These are phyloP conservation scores for Panthera leo DNA, from an alignment of 2,113 vertebrate species.

Conservation along the genomic window DNA sequence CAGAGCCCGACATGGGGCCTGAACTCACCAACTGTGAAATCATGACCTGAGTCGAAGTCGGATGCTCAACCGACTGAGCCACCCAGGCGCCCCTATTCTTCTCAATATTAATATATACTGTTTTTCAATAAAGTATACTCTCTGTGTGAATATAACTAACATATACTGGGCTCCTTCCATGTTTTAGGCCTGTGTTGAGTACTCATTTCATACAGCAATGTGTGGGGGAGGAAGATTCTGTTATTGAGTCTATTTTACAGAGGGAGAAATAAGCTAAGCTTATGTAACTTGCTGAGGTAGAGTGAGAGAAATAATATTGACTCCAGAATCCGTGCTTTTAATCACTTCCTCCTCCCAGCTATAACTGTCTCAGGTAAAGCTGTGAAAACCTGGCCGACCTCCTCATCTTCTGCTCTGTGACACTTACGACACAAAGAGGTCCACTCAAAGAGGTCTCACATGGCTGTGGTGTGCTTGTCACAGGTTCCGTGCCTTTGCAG, in stretches of 20 bases:
- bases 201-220: background rate
- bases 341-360: background rate
- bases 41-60: too few relatives aligned
- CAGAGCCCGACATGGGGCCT: too few relatives aligned
- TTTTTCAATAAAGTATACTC: constrained; percentile 3
- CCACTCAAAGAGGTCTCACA: background rate
- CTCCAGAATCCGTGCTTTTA: background rate
- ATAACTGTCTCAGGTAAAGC: background rate
- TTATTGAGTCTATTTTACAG: background rate
- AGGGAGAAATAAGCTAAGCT: background rate
- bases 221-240: constrained; percentile 8
- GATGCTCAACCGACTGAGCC: too few relatives aligned
- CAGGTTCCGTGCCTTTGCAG: constrained; percentile 94
- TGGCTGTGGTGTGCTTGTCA: background rate
- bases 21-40: too few relatives aligned
- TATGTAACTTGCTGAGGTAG: background rate
- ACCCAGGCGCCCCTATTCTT: background rate
- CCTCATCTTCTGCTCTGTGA: background rate
- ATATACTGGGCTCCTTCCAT: background rate
- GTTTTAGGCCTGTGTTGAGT: constrained; percentile 10
- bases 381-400: background rate
- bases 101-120: background rate
- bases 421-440: background rate
- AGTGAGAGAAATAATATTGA: background rate
- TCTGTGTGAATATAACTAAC: background rate